Base-by-base conservation (phyloP, 2,113 vertebrate genomes). In the Corynorhinus townsendii region DNA sequence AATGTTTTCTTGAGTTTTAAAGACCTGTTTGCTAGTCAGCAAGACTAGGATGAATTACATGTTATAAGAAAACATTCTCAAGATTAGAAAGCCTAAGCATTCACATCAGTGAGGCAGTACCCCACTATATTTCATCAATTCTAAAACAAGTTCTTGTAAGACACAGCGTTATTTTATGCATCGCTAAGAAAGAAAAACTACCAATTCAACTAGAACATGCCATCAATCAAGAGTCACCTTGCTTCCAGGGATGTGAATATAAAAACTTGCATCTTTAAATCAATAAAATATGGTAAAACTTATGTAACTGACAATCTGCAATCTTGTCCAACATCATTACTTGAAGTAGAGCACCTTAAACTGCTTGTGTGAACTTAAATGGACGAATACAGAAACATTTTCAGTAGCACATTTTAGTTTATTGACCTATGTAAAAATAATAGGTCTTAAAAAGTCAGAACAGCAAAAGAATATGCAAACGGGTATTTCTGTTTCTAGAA, bases 401-500 rank as follows among this genome's bases (percentile, higher is more conserved):
- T 98, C 96, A 96, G 94, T 98, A 98, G 95, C 97, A 98, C 97
- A 97, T 97, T 93, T 98, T 83, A 94, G 90, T 98, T 99, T 98
- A 98, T 98, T 98, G 98, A 98, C 98, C 98, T 98, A 98, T 95
- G 97, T 97, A 91, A 97, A 98, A 98, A 98, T 96, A 98, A 98
- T 98, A 98, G 98, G 98, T 97, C 98, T 98, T 97, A 96, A 98
- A 96, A 98, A 97, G 97, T 97, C 98, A 98, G 95, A 96, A 98
- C 96, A 98, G 97, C 98, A 98, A 98, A 98, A 98, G 98, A 98
- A 98, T 98, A 98, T 97, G 98, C 97, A 98, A 98, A 98, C 98
- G 96, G 96, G 86, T 92, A 97, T 94, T 97, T 22, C 89, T 93
- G 30, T 97, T 97, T 98, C 97, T 98, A 98, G 97, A 96, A 97